A percentile compares a stretch with the other conserved stretches of the same genome.
Conservation (phyloP, 2,797 vertebrate genomes). For the Hephaestus fuliginosus region DNA sequence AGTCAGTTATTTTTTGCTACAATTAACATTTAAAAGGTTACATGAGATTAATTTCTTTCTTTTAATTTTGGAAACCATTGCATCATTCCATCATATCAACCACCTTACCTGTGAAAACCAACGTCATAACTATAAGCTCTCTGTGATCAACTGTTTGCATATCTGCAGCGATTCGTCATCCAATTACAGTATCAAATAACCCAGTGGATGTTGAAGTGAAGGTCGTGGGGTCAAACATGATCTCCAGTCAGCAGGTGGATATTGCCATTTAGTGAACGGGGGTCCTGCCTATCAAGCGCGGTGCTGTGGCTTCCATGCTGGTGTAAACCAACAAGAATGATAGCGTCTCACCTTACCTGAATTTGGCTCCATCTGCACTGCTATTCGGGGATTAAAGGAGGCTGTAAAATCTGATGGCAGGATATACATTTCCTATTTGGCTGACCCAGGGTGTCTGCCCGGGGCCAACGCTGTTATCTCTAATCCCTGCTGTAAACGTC, state of each 20-base stretch:
- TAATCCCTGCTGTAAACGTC: conserved; percentile 71
- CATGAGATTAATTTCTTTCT: conserved; percentile 1
- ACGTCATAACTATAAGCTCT: background rate
- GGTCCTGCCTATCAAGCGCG: conserved; percentile 23
- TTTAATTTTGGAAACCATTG: conserved; percentile 28
- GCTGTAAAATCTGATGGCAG: conserved; percentile 72
- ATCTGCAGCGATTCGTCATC: conserved; percentile 26
- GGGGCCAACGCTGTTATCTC: conserved; percentile 48
- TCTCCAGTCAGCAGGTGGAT: conserved; percentile 53
- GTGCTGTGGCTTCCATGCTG: conserved; percentile 34
- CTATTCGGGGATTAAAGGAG: conserved; percentile 64
- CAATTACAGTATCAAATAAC: conserved; percentile 30
- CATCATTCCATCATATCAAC: conserved; percentile 11
- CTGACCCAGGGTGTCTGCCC: conserved; percentile 43
- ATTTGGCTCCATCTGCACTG: conserved; percentile 66
- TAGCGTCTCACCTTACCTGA: conserved; percentile 64
- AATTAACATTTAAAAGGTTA: conserved; percentile 36
- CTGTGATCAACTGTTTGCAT: conserved; percentile 9
- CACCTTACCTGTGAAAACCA: conserved; percentile 18
- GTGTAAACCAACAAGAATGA: conserved; percentile 59
- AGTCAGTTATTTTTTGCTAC: no score
- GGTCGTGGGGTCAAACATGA: conserved; percentile 33
- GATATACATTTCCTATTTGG: conserved; percentile 71
- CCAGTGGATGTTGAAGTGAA: conserved; percentile 12
- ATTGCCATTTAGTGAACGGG: conserved; percentile 34